phyloP scores from a whole-genome alignment of 1,140 invertebrate genomes.

The Diachasma alloeum region DNA sequence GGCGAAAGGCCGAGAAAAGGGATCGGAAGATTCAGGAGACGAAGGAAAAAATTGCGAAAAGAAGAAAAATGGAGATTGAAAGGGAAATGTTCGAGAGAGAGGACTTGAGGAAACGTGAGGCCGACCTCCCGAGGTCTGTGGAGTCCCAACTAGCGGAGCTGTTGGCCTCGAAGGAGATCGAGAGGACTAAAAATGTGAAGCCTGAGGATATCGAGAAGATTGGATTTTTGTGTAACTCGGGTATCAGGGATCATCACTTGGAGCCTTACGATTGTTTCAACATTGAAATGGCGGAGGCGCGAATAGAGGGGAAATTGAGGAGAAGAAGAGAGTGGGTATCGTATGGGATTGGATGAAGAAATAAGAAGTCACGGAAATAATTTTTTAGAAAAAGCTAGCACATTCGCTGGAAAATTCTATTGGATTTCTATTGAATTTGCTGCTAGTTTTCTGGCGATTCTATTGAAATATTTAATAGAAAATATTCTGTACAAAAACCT shows the following conservation, averaged over 20 bases:
- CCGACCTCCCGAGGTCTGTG: constrained; percentile 53
- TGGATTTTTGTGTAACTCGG: constrained; percentile 45
- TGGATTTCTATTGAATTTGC: too few relatives aligned
- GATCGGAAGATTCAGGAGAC: constrained; percentile 14
- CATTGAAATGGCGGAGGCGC: constrained; percentile 52
- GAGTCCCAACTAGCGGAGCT: constrained; percentile 56
- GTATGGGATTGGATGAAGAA: background rate
- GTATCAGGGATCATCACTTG: constrained; percentile 53
- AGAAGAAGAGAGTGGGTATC: constrained; percentile 43
- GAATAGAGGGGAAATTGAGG: constrained; percentile 37
- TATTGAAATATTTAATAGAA: too few relatives aligned
- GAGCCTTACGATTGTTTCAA: constrained; percentile 58
- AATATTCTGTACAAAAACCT: too few relatives aligned
- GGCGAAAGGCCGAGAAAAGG: constrained; percentile 12
- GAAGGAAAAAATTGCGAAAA: constrained; percentile 16
- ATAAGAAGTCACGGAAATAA: background rate
- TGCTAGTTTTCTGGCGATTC: too few relatives aligned
- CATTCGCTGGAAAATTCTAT: too few relatives aligned
- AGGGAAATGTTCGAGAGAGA: background rate
- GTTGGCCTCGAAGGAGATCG: constrained; percentile 33
- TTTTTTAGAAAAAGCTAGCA: too few relatives aligned
- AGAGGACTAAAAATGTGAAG: constrained; percentile 35
- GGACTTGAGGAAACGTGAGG: constrained; percentile 40
- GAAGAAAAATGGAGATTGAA: background rate
- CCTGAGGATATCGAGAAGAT: constrained; percentile 45